Evolutionary conservation across 2,797 vertebrate species (phyloP).

Genomic region (Enteromius fasciolatus): DNA sequence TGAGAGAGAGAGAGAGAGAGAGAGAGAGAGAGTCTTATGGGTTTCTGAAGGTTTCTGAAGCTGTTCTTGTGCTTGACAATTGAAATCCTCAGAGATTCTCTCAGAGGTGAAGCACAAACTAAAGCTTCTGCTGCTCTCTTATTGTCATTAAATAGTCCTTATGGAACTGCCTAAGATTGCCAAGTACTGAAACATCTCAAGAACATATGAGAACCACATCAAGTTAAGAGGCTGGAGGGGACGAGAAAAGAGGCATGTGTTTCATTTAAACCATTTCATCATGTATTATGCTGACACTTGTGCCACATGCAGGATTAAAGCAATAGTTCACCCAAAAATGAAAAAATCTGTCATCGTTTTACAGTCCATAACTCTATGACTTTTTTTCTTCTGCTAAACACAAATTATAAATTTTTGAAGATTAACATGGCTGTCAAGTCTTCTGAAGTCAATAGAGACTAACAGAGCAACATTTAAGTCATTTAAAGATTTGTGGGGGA

Average conservation of each 20-base stretch:
- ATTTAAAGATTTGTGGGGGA: background rate
- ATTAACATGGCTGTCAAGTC: no score
- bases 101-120: constrained; percentile 21
- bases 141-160: constrained; percentile 21
- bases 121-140: constrained; percentile 27
- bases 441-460: background rate
- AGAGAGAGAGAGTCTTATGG: background rate
- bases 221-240: background rate
- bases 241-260: constrained; percentile 3
- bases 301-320: background rate
- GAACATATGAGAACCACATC: constrained; percentile 7
- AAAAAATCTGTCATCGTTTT: background rate
- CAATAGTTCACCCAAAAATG: background rate
- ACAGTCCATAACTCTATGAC: background rate
- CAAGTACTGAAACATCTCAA: constrained; percentile 11
- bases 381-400: background rate
- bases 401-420: background rate
- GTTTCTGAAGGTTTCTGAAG: constrained; percentile 12
- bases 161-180: background rate
- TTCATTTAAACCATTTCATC: background rate
- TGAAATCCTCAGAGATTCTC: constrained; percentile 14
- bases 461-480: background rate
- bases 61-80: constrained; percentile 1
- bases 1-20: background rate
- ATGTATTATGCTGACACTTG: background rate